Evolutionary conservation across 2,113 vertebrate genomes (phyloP), one percentile per base, ranked within the genome.

Genomic region (Nyctibius bracteatus): DNA sequence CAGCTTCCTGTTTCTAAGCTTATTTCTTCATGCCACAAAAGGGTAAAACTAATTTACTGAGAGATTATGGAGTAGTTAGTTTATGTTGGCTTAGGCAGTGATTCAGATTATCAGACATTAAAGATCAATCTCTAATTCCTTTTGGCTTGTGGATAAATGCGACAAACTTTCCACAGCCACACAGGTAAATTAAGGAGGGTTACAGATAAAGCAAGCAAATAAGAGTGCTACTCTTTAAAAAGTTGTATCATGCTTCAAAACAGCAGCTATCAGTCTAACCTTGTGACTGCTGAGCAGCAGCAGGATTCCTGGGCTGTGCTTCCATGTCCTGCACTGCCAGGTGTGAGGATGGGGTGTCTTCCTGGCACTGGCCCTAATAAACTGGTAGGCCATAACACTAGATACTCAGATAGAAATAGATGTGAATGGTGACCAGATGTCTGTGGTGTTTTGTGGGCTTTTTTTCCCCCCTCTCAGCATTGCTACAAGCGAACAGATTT

Each of bases 11-110:
- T 77, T 87, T 90, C 47, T 94, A 79, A 92, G 39, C 17, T 88
- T 82, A 54, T 66, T 92, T 96, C n/a, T 37, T 86, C 33, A 15
- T 58, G 31, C 65, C 52, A 22, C 37, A 63, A 43, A 93, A 93
- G 68, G 35, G 68, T 66, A 81, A 81, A 94, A 85, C 44, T 62
- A 89, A 90, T 90, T 86, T 89, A 86, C 68, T 66, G 61, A 80
- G 41, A 65, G 72, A 85, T 96, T 94, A 93, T 14, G 33, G 68
- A 74, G 43, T 12, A 79, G 80, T 52, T 44, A 30, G 22, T 74
- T 92, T 68, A 43, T 82, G 37, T 91, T 92, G 70, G 49, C 68
- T 91, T 87, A 90, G 93, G 88, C 70, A 89, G n/a, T 62, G 62
- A 52, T 70, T 91, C 73, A 68, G 66, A 70, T 62, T 78, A n/a